Conservation (phyloP, 2,113 vertebrate species). For the Myrmecobius fasciatus region DNA sequence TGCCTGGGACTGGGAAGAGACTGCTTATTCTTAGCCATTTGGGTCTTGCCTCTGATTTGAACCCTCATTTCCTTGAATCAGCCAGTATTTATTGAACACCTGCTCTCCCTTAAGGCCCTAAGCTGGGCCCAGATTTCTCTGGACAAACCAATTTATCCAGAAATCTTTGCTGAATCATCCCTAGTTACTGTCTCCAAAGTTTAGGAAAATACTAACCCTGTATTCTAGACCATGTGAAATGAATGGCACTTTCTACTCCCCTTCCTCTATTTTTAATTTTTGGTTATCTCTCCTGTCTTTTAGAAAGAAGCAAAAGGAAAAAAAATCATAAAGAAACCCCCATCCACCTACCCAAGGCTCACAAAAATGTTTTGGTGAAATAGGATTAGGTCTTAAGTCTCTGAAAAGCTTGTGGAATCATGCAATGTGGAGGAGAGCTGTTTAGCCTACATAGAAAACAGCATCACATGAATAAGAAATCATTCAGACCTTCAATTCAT, state of each 20-base stretch:
- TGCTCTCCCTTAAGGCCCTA: not conserved
- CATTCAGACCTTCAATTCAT: conserved; percentile 78
- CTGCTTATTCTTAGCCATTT: not conserved
- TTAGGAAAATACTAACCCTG: not conserved
- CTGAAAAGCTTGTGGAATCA: conserved; percentile 83
- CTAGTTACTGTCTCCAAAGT: not conserved
- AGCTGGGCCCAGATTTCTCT: not conserved
- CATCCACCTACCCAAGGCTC: conserved; percentile 62
- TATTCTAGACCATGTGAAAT: not conserved
- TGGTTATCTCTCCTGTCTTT: conserved; percentile 41
- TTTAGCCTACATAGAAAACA: conserved; percentile 82
- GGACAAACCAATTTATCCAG: not conserved
- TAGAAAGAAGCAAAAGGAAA: conserved; percentile 56
- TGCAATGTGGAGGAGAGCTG: conserved; percentile 79
- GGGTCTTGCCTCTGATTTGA: not conserved
- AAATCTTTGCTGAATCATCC: not conserved
- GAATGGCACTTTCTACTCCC: not conserved
- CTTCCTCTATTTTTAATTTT: conserved; percentile 2
- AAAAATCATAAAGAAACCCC: not conserved
- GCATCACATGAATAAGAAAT: conserved; percentile 84
- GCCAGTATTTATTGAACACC: not conserved
- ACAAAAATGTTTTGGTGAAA: conserved; percentile 83
- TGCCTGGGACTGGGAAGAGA: not conserved
- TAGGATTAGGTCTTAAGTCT: conserved; percentile 87
- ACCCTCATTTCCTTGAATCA: not conserved